phyloP scores from a whole-genome alignment of 2,888 invertebrate species.

The Cheilosia grossa region DNA sequence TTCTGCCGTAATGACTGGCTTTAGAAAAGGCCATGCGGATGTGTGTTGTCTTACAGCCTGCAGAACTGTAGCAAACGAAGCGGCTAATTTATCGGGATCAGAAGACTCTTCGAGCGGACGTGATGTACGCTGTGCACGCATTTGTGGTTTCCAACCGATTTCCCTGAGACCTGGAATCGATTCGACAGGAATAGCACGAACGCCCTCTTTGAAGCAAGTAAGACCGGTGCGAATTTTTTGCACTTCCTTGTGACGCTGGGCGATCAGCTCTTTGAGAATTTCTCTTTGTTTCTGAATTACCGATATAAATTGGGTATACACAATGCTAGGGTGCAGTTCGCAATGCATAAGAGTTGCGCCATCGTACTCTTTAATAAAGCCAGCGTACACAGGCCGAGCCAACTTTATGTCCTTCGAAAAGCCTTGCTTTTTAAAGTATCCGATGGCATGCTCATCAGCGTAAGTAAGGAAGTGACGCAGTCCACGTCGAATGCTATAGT shows the following conservation, averaged over 20 bases:
- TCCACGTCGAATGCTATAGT: slow-evolving; percentile 94
- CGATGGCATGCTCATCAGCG: slow-evolving; percentile 97
- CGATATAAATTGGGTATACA: slow-evolving; percentile 94
- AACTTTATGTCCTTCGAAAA: slow-evolving; percentile 97
- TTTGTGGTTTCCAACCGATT: slow-evolving; percentile 89
- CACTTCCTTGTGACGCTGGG: slow-evolving; percentile 92
- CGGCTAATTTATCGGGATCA: slow-evolving; percentile 86
- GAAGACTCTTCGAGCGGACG: slow-evolving; percentile 87
- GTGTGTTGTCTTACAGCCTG: slow-evolving; percentile 89
- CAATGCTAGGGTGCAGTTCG: slow-evolving; percentile 93
- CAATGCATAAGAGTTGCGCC: slow-evolving; percentile 98
- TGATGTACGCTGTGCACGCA: slow-evolving; percentile 83
- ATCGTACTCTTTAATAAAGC: slow-evolving; percentile 98
- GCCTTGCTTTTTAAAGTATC: slow-evolving; percentile 95
- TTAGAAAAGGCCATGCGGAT: slow-evolving; percentile 95
- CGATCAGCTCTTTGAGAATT: slow-evolving; percentile 87
- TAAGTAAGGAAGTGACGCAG: slow-evolving; percentile 96
- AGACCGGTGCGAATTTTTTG: slow-evolving; percentile 91
- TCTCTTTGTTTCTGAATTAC: slow-evolving; percentile 94
- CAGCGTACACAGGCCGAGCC: slow-evolving; percentile 89
- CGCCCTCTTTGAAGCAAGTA: slow-evolving; percentile 93
- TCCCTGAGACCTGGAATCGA: slow-evolving; percentile 92
- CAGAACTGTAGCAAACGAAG: slow-evolving; percentile 86
- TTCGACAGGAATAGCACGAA: slow-evolving; percentile 91
- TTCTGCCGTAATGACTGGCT: slow-evolving; percentile 93